These are phyloP conservation scores for Drosophila miranda DNA, from an alignment of 1,140 invertebrate genomes.

Conservation along the genomic window DNA sequence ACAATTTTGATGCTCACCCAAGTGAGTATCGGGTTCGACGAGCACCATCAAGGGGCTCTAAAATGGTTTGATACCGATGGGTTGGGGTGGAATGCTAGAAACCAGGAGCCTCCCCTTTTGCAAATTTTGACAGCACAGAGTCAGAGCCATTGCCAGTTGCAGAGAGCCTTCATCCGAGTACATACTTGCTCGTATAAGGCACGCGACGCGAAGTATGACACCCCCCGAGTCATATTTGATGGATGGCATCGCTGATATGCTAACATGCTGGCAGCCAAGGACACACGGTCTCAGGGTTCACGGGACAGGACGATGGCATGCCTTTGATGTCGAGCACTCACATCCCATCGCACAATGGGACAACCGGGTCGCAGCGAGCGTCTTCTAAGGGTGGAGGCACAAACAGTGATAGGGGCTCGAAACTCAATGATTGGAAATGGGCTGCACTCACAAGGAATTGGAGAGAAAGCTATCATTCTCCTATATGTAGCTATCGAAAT, in stretches of 20 bases:
- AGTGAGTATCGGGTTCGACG: conserved; percentile 11
- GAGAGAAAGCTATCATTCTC: not conserved
- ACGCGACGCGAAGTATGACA: conserved; percentile 37
- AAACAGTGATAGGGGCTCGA: conserved; percentile 47
- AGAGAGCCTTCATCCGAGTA: conserved; percentile 5
- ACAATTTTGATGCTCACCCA: conserved; percentile 50
- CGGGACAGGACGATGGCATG: conserved; percentile 14
- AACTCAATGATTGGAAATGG: conserved; percentile 49
- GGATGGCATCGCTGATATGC: conserved; percentile 76
- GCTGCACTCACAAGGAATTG: conserved; percentile 12
- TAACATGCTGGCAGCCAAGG: conserved; percentile 67
- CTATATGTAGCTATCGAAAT: not conserved
- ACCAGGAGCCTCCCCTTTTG: conserved; percentile 10
- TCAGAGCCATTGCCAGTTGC: conserved; percentile 11
- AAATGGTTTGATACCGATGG: conserved; percentile 36
- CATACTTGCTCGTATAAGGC: conserved; percentile 19
- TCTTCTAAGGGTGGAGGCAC: conserved; percentile 6
- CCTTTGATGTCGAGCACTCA: conserved; percentile 62
- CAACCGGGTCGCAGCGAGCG: conserved; percentile 35
- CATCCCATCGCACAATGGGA: conserved; percentile 51
- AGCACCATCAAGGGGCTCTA: conserved; percentile 26
- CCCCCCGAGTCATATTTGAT: conserved; percentile 68
- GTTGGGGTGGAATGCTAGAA: not conserved
- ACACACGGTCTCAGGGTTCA: conserved; percentile 32
- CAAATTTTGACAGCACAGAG: conserved; percentile 56